Conservation (phyloP, 2,113 vertebrate species). For the Paratilapia polleni region DNA sequence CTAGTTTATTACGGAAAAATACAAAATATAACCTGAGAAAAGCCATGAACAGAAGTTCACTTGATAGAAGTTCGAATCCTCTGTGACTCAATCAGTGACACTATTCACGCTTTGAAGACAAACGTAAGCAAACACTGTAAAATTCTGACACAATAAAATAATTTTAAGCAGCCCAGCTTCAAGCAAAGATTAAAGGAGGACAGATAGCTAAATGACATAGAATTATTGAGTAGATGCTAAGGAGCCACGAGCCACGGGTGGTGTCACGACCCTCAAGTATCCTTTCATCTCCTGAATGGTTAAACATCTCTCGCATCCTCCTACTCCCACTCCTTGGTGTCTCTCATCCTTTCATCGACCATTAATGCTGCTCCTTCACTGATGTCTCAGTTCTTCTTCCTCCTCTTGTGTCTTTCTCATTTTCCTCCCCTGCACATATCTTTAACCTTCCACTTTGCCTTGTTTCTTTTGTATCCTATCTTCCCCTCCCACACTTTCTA, state of each 20-base stretch:
- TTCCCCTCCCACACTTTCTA: too few species aligned
- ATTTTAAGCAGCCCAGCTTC: conserved; percentile 1
- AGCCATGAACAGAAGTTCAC: not conserved
- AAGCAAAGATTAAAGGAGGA: conserved; percentile 22
- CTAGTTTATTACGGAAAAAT: not conserved
- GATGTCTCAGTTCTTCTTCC: not conserved
- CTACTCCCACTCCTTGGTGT: conserved; percentile 10
- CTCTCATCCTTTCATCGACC: conserved; percentile 18
- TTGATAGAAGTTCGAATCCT: not conserved
- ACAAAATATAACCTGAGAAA: not conserved
- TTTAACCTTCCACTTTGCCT: not conserved
- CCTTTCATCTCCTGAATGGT: conserved; percentile 64
- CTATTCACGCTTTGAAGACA: not conserved
- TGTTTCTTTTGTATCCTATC: not conserved
- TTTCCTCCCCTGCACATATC: not conserved
- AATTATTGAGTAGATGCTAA: conserved; percentile 60
- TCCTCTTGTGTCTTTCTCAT: not conserved
- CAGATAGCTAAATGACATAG: conserved; percentile 50
- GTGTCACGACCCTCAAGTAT: conserved; percentile 39
- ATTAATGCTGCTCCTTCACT: not conserved
- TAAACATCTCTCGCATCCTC: conserved; percentile 30
- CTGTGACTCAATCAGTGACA: not conserved
- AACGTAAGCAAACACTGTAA: not conserved
- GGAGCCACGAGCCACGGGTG: conserved; percentile 18
- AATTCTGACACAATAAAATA: not conserved